Evolutionary conservation across 2,888 invertebrate genomes (phyloP).

Genomic region (Melikaiella ostensackeni): DNA sequence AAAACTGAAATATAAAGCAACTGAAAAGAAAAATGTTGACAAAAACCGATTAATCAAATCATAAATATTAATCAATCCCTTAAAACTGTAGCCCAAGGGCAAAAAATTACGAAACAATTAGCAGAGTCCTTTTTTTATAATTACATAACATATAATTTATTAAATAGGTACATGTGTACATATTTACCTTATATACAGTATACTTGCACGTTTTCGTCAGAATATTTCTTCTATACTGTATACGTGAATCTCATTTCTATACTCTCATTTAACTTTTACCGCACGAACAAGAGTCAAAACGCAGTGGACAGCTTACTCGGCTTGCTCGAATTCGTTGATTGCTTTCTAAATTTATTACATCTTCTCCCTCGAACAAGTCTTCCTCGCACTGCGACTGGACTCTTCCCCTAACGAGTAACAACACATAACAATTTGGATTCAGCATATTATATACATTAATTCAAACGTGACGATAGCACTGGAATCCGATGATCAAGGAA

Average conservation of each 20-base stretch:
- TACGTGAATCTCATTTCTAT: background rate
- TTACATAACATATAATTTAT: conserved; percentile 35
- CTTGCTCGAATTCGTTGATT: background rate
- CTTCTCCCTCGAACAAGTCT: background rate
- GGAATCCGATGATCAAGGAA: conserved; percentile 4
- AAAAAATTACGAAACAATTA: background rate
- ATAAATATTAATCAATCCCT: too few relatives aligned
- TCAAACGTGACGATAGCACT: conserved; percentile 3
- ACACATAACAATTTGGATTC: conserved; percentile 11
- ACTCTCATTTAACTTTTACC: background rate
- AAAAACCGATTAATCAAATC: too few relatives aligned
- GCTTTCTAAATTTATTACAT: conserved; percentile 16
- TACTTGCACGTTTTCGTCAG: conserved; percentile 9
- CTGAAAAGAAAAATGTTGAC: too few relatives aligned
- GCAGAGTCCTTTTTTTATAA: background rate
- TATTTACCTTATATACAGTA: conserved; percentile 21
- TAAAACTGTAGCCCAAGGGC: background rate
- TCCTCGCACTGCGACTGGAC: background rate
- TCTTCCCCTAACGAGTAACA: conserved; percentile 2
- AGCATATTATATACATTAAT: conserved; percentile 24
- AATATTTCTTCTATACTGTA: conserved; percentile 17
- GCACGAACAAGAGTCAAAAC: background rate
- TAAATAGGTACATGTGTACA: conserved; percentile 36
- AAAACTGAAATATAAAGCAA: too few relatives aligned
- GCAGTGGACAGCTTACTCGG: background rate